Evolutionary conservation across 1,140 invertebrate genomes (phyloP), one percentile per base, ranked within the genome.

Genomic region (Anoplophora glabripennis): DNA sequence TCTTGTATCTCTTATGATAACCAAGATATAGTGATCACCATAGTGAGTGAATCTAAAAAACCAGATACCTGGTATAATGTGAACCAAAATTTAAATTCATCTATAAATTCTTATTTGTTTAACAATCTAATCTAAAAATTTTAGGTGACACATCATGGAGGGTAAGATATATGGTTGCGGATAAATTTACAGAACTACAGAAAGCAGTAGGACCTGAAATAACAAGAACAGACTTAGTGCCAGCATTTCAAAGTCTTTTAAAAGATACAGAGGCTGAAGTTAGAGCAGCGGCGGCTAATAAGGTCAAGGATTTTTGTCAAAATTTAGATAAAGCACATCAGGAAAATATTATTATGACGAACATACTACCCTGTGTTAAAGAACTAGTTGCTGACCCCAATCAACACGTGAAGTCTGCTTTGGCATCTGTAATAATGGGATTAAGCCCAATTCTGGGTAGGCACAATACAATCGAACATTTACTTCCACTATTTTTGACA

Each of bases 361-460:
- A 93, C 76, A 96, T 99, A 73, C 81, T 99, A 66, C 96, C 97
- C 0, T 98, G 94, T 76, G 93, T 99, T 38, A 98, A 99, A 76
- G 97, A 99, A 68, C 80, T 99, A 34, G 97, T 99, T 1, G 87
- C 89, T 1, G 98, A 99, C 81, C 89, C 93, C n/a, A 99, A 99
- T 79, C 96, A 98, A 71, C 88, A 92, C 70, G 98, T 99, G 0
- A 99, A 99, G 79, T 96, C 96, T 0, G 96, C 98, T 9, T 79
- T 99, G 11, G 98, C 98, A 5, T 96, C 94, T 7, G 97, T 99
- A 44, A 99, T 99, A 55, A 99, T 99, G 97, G 98, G 98, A 8
- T 80, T 99, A 1, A 97, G 96, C 69, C 97, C 97, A 7, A 98
- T 99, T 68, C 84, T 99, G 34, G 98, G 98, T 36, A 92, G 98